Base-by-base conservation (phyloP, 2,888 invertebrate genomes). In the Drosophila antonietae region DNA sequence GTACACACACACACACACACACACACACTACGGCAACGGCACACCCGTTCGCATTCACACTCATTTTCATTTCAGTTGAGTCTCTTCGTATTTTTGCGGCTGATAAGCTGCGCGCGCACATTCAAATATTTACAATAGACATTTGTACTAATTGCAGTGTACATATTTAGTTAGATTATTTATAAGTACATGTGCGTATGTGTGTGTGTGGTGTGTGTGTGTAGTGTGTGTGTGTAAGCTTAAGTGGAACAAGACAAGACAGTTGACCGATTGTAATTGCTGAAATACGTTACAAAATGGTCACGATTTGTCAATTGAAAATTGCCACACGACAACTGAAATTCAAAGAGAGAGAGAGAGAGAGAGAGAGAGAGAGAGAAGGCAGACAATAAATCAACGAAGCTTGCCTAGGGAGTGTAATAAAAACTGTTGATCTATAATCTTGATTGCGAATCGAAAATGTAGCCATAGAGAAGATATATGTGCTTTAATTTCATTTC, bases 61-160 rank as follows among this genome's bases (percentile, higher is more conserved):
- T 33, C 28, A 35, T 37, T 39, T 43, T 41, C 43, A 18, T 41
- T 41, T 43, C 43, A 43, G 43, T 43, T 31, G 43, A 15, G 41
- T 6, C 52, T 53, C 52, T 37, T 53, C 37, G 46, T 46, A 35
- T 43, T 64, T 61, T 64, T 64, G 80, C 80, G 67, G 62, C 81
- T 83, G 80, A 80, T 80, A 81, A 81, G 81, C 72, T 81, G 81
- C 70, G 73, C 85, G 82, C 76, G 69, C 83, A 75, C 75, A 63
- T 68, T 68, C 65, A 82, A 83, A 85, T 83, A 85, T 83, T 83
- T 77, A 77, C 83, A 51, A 55, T 67, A 68, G 71, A 56, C 77
- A 75, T 82, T 79, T 73, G 77, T 77, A 85, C 82, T 83, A 83
- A 83, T 83, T 83, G 83, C 77, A 77, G 23, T 62, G 78, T 51